These are phyloP conservation scores for Laspeyria flexula DNA, from an alignment of 2,888 invertebrate genomes.

Conservation along the genomic window DNA sequence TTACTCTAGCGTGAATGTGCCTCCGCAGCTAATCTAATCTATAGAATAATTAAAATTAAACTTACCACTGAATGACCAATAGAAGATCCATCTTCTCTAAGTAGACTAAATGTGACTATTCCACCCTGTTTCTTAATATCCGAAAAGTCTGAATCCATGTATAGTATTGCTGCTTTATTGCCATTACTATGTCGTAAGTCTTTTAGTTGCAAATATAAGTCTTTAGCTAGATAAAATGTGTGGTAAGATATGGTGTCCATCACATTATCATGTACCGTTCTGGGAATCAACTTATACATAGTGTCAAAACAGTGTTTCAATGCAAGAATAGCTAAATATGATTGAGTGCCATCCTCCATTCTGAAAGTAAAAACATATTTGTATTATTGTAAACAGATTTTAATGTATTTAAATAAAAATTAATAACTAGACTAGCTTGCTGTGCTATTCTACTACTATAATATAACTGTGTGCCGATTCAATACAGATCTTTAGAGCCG, in stretches of 20 bases:
- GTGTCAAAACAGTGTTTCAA: constrained; percentile 94
- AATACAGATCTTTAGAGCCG: too few species aligned
- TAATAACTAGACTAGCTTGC: too few species aligned
- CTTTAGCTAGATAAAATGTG: constrained; percentile 91
- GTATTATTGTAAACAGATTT: too few species aligned
- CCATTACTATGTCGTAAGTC: constrained; percentile 91
- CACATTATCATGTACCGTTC: constrained; percentile 66
- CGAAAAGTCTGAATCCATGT: constrained; percentile 90
- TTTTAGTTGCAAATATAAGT: constrained; percentile 88
- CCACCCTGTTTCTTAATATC: constrained; percentile 90
- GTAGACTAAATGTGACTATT: constrained; percentile 95
- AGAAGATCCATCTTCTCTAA: constrained; percentile 90
- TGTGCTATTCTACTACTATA: too few species aligned
- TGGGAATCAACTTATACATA: constrained; percentile 88
- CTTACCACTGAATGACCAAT: constrained; percentile 95
- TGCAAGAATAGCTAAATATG: constrained; percentile 94
- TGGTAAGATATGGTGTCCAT: constrained; percentile 90
- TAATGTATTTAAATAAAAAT: too few species aligned
- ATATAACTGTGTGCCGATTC: too few species aligned
- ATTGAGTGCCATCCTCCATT: constrained; percentile 97
- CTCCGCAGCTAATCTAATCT: too few species aligned
- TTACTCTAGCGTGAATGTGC: too few species aligned
- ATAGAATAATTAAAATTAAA: neutral
- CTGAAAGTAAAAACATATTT: constrained; percentile 84
- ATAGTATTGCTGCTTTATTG: constrained; percentile 88